Base-by-base conservation (phyloP, 2,113 vertebrate species). In the Lophochroa leadbeateri region DNA sequence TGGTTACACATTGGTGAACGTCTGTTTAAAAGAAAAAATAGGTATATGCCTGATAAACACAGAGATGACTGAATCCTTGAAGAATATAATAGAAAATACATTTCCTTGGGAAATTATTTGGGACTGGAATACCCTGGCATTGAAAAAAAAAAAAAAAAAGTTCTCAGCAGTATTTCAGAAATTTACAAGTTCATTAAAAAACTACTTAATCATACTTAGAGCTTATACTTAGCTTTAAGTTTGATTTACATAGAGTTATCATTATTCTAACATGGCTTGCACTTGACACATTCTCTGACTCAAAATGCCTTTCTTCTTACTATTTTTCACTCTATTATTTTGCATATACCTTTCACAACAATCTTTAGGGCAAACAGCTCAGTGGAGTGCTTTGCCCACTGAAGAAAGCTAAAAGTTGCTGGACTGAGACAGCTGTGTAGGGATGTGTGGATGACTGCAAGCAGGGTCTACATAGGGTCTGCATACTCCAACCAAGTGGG, bases 1-100 rank as follows among this genome's bases (percentile, higher is more conserved):
- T 99, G 99, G 96, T 99, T 99, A 98, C 99, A 99, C 99, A 99
- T 99, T 91, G 99, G 99, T 97, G 99, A 99, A 98, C 99, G 98
- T 97, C 99, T 99, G 96, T 94, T 50, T 89, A 82, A 65, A 94
- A 95, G 88, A 75, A 47, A 70, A 90, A 82, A 95, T 90, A 88
- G 28, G 25, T 43, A 29, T 87, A 53, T 95, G 39, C 75, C 52
- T 17, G 18, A 47, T 71, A 55, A 80, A 27, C 44, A 87, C 53
- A 33, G 7, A 71, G 44, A 60, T 67, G 13, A 81, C 12, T 24
- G 29, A 63, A 80, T 52, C 39, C 10, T 75, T 78, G 27, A 91
- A 57, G 29, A 67, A 65, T 71, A 67, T 76, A 57, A 87, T 10
- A 88, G 28, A 63, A 16, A 24, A 28, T 19, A 67, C 15, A 60